Evolutionary conservation across 2,113 vertebrate genomes (phyloP), one percentile per base, ranked within the genome.

Genomic region (Manacus vitellinus): DNA sequence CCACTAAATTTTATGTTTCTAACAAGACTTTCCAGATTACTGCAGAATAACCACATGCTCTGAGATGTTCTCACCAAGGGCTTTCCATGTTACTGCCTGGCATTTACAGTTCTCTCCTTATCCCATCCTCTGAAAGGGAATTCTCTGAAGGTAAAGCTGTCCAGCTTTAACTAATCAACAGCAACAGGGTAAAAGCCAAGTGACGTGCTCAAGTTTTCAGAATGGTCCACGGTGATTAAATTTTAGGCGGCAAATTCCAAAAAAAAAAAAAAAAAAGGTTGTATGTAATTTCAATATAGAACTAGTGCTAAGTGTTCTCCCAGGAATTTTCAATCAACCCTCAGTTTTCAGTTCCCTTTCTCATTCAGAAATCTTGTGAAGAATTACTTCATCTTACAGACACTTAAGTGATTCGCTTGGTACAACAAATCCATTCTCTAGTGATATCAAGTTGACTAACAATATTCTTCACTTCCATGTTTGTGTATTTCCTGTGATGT

Each of bases 371-470:
- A 41, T 52, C 12, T 83, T 58, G 52, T 19, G 33, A 51, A 61
- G 17, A 71, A 61, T 58, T 85, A 35, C 22, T 61, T 65, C 10
- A 15, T 28, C 14, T 56, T 30, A 21, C 12, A 51, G 16, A 31
- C 15, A 23, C 6, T 62, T 47, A 28, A 52, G 20, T 20, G 23
- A 39, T 62, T 72, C 1, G 0, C 23, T n/a, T 4, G 0, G 23
- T 68, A 46, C 13, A 76, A 49, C 4, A 5, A 16, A 15, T 2
- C 10, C 5, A 20, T 72, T 74, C 68, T 46, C 47, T 39, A 39
- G 27, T 81, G 19, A 41, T 12, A 27, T 19, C 19, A 66, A 25
- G 12, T 51, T 88, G 14, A 24, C 23, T 79, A n/a, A 20, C 2
- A 23, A 21, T 65, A 30, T 22, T 49, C 52, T 79, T 82, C 28